Evolutionary conservation across 2,888 invertebrate genomes (phyloP), one percentile per base, ranked within the genome.

Genomic region (Agrotis clavis): DNA sequence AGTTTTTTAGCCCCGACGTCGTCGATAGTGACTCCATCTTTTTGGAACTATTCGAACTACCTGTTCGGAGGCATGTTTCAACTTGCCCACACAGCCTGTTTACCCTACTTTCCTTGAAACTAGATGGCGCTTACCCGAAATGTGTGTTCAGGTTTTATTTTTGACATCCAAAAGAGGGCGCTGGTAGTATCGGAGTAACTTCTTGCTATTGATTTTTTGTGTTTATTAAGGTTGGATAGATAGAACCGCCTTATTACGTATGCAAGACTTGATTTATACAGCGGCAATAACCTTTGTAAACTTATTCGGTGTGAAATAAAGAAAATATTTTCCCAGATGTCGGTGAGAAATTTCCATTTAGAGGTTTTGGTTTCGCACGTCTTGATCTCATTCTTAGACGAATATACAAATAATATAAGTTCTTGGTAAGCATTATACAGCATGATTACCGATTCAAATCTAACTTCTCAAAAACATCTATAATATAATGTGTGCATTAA

Each of bases 91-190:
- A 47, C 41, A 67, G n/a, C 82, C 67, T 68, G 65, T 68, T 64
- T 60, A 61, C 21, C 73, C 63, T 67, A 50, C 51, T 51, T 67
- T 45, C 45, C 21, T 19, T 57, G 9, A 67, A 66, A 67, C 76
- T 77, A 84, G 84, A 74, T 81, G 84, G 85, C 84, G 84, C 83
- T 85, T 41, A 54, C 60, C 19, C 59, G 60, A 67, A 74, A 61
- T 67, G 13, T 21, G 14, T 21, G n/a, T 53, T 45, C 11, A 64
- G 19, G 19, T 25, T 54, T 57, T 56, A 61, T 65, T 72, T 67
- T 67, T 65, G 50, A 48, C 41, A 56, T 4, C 21, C 62, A 41
- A 76, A 35, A 84, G 84, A 83, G 77, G 85, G 59, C 83, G 76
- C 51, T 68, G 80, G 63, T 64, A 4, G 59, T 73, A 14, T 41